phyloP scores from a whole-genome alignment of 2,888 invertebrate species.

The Drosophila helvetica region DNA sequence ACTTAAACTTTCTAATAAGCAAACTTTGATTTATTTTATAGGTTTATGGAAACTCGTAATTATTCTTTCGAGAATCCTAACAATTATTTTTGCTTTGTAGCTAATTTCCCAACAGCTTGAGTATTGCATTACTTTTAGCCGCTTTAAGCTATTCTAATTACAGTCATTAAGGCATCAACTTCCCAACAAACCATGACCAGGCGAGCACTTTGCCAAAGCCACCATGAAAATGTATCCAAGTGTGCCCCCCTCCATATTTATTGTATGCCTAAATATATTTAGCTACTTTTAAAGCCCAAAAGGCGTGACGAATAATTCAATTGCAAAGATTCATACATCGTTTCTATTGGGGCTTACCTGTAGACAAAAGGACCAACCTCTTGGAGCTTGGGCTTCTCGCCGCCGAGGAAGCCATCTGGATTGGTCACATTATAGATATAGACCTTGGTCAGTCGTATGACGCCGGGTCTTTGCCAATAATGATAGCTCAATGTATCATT shows the following conservation, averaged over 20 bases:
- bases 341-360: constrained; percentile 86
- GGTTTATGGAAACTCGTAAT: neutral
- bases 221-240: constrained; percentile 52
- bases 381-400: constrained; percentile 91
- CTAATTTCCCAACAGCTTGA: constrained; percentile 11
- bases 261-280: neutral
- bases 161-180: constrained; percentile 58
- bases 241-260: constrained; percentile 10
- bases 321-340: constrained; percentile 8
- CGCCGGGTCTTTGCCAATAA: constrained; percentile 95
- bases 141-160: constrained; percentile 67
- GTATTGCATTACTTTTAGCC: constrained; percentile 34
- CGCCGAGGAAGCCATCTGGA: constrained; percentile 90
- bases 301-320: constrained; percentile 60
- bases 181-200: constrained; percentile 66
- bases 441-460: constrained; percentile 92
- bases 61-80: constrained; percentile 43
- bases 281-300: constrained; percentile 35
- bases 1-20: no score
- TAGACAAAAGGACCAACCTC: constrained; percentile 95
- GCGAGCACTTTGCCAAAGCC: constrained; percentile 45
- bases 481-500: constrained; percentile 94
- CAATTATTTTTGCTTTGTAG: constrained; percentile 12
- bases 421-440: constrained; percentile 96
- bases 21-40: no score